Base-by-base conservation (phyloP, 2,113 vertebrate genomes). In the Semnornis frantzii region DNA sequence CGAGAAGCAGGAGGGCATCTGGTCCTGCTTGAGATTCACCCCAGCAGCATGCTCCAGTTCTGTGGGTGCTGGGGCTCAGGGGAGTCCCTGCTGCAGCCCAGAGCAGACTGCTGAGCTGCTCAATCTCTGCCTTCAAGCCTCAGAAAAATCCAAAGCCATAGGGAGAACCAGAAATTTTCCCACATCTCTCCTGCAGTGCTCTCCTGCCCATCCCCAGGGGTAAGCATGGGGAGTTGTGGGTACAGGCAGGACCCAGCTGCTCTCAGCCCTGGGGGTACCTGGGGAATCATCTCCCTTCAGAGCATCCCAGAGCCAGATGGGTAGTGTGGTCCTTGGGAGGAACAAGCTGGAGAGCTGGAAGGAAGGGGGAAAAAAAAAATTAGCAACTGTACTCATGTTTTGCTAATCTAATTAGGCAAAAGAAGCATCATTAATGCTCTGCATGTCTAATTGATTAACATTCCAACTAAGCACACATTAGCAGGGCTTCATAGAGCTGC, bases 371-470 rank as follows among this genome's bases (percentile, higher is more conserved):
- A 15, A 20, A 58, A 66, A 28, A 23, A 50, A 4, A 39, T 39
- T 39, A 68, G 59, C 5, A 74, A 46, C 84, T 34, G 33, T 12
- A 3, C 69, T 77, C 85, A 5, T 81, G 91, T 81, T 92, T 65
- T 59, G 83, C 77, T 96, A 90, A 96, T 83, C 89, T 94, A 94
- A 96, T 97, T 96, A 96, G 79, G 79, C 69, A 75, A 87, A 92
- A 93, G 94, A 83, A 94, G 75, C 85, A 71, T 86, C 87, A 77
- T 87, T 94, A 95, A 77, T 91, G 84, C 34, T 28, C 82, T 6
- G 72, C 2, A 20, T 75, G 85, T 59, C 93, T 97, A 93, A 96
- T 95, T 95, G 93, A 95, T 92, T 92, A 81, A 13, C 91, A 58
- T 92, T 69, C 75, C 84, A 72, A 25, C 85, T 34, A 15, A 77